Percentiles rank a stretch among this genome's conserved stretches.
Evolutionary conservation across 1,140 invertebrate species (phyloP).

Genomic region (Caenorhabditis briggsae): DNA sequence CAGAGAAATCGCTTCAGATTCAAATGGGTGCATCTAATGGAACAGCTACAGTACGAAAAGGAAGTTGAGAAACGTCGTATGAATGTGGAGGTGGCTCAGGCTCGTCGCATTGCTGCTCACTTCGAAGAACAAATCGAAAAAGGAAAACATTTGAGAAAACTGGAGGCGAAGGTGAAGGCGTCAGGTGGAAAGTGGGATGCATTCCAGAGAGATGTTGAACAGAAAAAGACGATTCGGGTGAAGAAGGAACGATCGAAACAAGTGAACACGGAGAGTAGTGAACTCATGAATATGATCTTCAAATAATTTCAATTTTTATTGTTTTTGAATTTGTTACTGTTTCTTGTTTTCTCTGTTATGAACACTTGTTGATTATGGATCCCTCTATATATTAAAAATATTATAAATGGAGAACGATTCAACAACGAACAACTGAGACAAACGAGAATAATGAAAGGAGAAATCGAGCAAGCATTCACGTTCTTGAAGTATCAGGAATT

Average conservation of each 20-base stretch:
- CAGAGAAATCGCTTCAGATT: constrained; percentile 81
- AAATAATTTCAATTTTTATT: not conserved
- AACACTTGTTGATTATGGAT: too few relatives aligned
- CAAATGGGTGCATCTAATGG: constrained; percentile 93
- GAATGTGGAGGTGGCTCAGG: constrained; percentile 85
- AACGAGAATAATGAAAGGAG: too few relatives aligned
- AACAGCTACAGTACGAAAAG: constrained; percentile 90
- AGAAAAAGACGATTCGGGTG: constrained; percentile 55
- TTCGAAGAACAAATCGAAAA: constrained; percentile 87
- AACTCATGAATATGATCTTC: constrained; percentile 66
- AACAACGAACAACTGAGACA: constrained; percentile 70
- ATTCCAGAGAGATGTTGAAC: constrained; percentile 61
- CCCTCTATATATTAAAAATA: too few relatives aligned
- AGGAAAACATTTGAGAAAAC: constrained; percentile 83
- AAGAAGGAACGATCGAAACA: constrained; percentile 45
- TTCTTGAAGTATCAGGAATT: constrained; percentile 78
- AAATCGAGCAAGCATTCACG: constrained; percentile 75
- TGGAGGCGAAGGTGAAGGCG: constrained; percentile 69
- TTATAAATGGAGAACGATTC: too few relatives aligned
- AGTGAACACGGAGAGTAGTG: constrained; percentile 30
- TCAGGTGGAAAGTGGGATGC: constrained; percentile 61
- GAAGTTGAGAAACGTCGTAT: constrained; percentile 88
- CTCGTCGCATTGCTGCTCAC: constrained; percentile 85
- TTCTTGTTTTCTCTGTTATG: not conserved
- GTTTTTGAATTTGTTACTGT: constrained; percentile 16